Evolutionary conservation across 2,888 invertebrate species (phyloP).

Genomic region (Lobophora halterata): DNA sequence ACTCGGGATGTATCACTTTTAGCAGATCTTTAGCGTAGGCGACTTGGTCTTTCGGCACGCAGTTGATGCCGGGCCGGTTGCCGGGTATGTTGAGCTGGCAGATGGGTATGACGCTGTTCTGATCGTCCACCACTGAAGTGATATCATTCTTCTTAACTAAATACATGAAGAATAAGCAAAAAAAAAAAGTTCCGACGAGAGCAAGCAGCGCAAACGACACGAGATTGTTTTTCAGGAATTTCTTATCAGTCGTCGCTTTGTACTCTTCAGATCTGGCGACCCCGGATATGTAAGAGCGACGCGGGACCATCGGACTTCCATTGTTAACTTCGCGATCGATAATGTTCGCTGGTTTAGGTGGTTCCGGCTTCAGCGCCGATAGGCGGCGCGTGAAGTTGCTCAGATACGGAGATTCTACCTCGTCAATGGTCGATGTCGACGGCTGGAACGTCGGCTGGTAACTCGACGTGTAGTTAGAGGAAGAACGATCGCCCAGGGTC

Average conservation of each 20-base stretch:
- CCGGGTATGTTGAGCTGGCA: constrained; percentile 77
- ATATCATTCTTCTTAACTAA: constrained; percentile 83
- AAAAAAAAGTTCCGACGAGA: constrained; percentile 83
- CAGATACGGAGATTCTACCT: constrained; percentile 84
- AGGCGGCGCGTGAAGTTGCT: constrained; percentile 85
- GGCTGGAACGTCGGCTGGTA: constrained; percentile 60
- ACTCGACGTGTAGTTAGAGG: constrained; percentile 52
- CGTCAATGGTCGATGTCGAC: constrained; percentile 65
- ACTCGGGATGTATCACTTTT: constrained; percentile 83
- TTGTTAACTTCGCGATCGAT: constrained; percentile 65
- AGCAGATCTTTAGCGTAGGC: constrained; percentile 83
- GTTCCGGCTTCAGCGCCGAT: constrained; percentile 68
- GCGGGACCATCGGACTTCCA: constrained; percentile 58
- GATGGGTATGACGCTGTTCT: constrained; percentile 80
- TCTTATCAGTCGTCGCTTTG: constrained; percentile 67
- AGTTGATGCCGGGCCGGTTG: constrained; percentile 82
- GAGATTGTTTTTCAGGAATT: constrained; percentile 80
- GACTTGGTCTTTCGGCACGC: constrained; percentile 83
- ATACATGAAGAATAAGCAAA: constrained; percentile 84
- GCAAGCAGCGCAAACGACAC: constrained; percentile 84
- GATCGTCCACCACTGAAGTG: constrained; percentile 74
- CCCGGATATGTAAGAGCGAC: constrained; percentile 64
- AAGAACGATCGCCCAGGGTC: constrained; percentile 60
- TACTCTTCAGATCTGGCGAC: constrained; percentile 68
- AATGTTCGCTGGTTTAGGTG: constrained; percentile 46